phyloP scores from a whole-genome alignment of 2,797 vertebrate species.

The Pseudochirops cupreus region DNA sequence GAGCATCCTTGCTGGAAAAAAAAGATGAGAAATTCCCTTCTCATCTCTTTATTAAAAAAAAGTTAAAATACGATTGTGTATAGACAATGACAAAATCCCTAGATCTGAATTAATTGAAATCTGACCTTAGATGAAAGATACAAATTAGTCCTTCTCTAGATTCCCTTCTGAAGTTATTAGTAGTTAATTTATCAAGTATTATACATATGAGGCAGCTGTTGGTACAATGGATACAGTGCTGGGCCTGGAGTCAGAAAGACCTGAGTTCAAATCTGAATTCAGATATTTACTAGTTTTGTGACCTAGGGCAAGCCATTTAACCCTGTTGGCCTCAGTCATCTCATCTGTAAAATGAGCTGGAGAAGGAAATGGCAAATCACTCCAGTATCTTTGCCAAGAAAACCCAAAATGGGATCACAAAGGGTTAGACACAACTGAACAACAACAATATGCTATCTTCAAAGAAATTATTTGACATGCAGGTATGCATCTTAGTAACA shows the following conservation, averaged over 20 bases:
- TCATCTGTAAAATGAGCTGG: neutral
- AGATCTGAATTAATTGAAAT: neutral
- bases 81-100: neutral
- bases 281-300: neutral
- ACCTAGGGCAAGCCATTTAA: neutral
- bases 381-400: neutral
- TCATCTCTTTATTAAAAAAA: neutral
- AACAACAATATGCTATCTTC: neutral
- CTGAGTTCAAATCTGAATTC: neutral
- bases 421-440: neutral
- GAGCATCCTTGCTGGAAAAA: constrained; percentile 43
- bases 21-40: neutral
- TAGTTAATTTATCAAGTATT: neutral
- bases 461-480: neutral
- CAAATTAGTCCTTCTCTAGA: constrained; percentile 22
- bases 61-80: neutral
- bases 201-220: neutral
- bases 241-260: neutral
- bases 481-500: neutral
- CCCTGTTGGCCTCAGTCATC: neutral
- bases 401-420: neutral
- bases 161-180: neutral
- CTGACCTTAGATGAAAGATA: neutral
- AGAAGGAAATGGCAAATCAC: neutral
- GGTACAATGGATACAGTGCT: neutral